Evolutionary conservation across 2,888 invertebrate species (phyloP), one percentile per base, ranked within the genome.

Genomic region (Sinelater perroti): DNA sequence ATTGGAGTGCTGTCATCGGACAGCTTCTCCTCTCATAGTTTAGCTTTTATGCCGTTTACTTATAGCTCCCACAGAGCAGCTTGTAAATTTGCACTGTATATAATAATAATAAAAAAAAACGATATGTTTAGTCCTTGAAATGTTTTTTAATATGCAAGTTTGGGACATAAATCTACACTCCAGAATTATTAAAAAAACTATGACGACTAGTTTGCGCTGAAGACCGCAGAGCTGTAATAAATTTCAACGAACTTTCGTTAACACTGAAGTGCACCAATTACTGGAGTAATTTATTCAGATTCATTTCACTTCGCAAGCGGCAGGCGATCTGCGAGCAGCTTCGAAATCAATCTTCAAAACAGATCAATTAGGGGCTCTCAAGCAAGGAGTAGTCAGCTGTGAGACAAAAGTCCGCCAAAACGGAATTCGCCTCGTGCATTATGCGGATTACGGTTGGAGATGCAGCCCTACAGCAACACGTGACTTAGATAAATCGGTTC

Each of bases 401-500:
- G 24, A 40, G 24, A 14, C 13, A 40, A 13, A 40, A 49, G 51
- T 51, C 60, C 62, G 45, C 44, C 56, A n/a, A 57, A 55, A 17
- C 45, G 55, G 13, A 33, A 21, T 69, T 66, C 61, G 65, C 63
- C 64, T 64, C 13, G 24, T 60, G 67, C 64, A 67, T 70, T 68
- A 67, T 64, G 59, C 53, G 58, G 54, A 46, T 33, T 31, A 52
- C 61, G 66, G 67, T 68, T 67, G 67, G 62, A 68, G 66, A 60
- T 63, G 65, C 62, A 67, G 65, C 64, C 68, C 59, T 54, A 53
- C 52, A 61, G 67, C 65, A 68, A 69, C 67, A 67, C 66, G 70
- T 68, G 68, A 68, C 67, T 67, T 64, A 68, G 69, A 70, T 67
- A 70, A 70, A 70, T 69, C 66, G 67, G 62, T 68, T 70, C 70